Percentiles rank a stretch among this genome's conserved stretches.
Evolutionary conservation across 2,113 vertebrate genomes (phyloP).

Genomic region (human (Homo sapiens)): GRCh38 chr2:8346001-8346500

Average conservation of each 20-base stretch:
- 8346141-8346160: accelerated
- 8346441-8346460: constrained; percentile 3
- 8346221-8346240: background rate
- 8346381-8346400: background rate
- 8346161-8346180: background rate
- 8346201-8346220: background rate
- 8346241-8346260: background rate
- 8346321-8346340: background rate
- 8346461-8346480: background rate
- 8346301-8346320: accelerated
- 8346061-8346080: accelerated
- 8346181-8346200: background rate
- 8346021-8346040: background rate
- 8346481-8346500: background rate
- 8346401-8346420: background rate
- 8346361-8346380: background rate
- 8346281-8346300: accelerated
- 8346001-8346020: background rate
- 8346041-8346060: background rate
- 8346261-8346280: accelerated
- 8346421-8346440: background rate
- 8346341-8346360: background rate
- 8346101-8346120: background rate
- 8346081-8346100: background rate
- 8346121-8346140: background rate